A percentile compares a stretch with the other conserved stretches of the same genome.
Evolutionary conservation across 1,140 invertebrate species (phyloP).

Genomic region (Elymnias hypermnestra): DNA sequence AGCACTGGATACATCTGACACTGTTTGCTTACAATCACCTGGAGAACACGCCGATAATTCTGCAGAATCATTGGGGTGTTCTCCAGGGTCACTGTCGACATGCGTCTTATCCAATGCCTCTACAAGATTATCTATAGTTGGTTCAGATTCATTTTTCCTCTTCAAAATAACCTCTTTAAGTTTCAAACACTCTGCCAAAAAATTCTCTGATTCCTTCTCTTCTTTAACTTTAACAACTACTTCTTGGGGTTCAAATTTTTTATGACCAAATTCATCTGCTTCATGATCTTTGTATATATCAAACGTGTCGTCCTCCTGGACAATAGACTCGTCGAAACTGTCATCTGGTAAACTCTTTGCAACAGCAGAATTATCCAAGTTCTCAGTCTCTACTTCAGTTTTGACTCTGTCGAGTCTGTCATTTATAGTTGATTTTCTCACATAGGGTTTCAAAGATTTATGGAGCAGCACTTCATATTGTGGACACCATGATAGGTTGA

Average conservation of each 20-base stretch:
- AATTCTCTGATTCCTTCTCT: constrained; percentile 33
- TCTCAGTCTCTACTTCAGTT: constrained; percentile 16
- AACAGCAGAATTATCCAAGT: constrained; percentile 37
- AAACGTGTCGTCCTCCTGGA: constrained; percentile 61
- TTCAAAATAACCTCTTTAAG: constrained; percentile 56
- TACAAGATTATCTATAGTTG: constrained; percentile 45
- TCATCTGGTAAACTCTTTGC: constrained; percentile 49
- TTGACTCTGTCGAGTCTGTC: constrained; percentile 31
- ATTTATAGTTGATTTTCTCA: constrained; percentile 26
- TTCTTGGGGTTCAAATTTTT: constrained; percentile 57
- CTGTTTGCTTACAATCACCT: background rate
- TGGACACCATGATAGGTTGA: constrained; percentile 86
- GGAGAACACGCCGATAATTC: background rate
- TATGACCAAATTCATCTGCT: constrained; percentile 66
- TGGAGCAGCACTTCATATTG: constrained; percentile 42
- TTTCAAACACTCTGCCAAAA: constrained; percentile 57
- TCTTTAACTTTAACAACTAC: constrained; percentile 43
- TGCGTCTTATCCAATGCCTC: constrained; percentile 53
- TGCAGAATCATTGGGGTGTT: too few relatives aligned
- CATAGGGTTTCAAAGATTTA: constrained; percentile 33
- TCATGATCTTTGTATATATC: constrained; percentile 68
- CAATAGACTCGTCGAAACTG: constrained; percentile 47
- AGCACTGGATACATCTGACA: constrained; percentile 32
- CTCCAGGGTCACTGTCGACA: constrained; percentile 35
- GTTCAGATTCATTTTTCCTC: constrained; percentile 43